phyloP scores from a whole-genome alignment of 2,113 vertebrate genomes.

The Bubo blakistoni region DNA sequence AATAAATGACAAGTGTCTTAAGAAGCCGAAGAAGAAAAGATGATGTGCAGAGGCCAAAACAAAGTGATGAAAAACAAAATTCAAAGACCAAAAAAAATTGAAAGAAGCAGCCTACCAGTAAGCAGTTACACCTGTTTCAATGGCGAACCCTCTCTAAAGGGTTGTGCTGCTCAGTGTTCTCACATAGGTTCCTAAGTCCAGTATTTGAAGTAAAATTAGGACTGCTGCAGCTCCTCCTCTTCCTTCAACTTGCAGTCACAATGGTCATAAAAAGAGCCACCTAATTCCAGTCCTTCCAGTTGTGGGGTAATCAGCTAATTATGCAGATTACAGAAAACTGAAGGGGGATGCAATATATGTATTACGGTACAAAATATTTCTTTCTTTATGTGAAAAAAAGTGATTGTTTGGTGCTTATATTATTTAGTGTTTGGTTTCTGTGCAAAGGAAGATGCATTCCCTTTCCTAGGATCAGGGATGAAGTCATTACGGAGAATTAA shows the following conservation, averaged over 20 bases:
- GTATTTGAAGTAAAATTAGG: constrained; percentile 27
- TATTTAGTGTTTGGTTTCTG: neutral
- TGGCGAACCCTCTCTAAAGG: neutral
- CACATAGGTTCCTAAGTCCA: neutral
- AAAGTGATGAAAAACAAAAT: neutral
- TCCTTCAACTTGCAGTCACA: constrained; percentile 13
- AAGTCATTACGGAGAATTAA: neutral
- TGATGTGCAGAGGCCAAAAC: neutral
- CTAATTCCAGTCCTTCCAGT: constrained; percentile 51
- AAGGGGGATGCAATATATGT: neutral
- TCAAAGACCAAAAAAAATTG: neutral
- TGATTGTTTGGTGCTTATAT: neutral
- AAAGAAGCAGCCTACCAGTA: neutral
- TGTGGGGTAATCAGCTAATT: constrained; percentile 3
- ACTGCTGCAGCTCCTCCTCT: constrained; percentile 25
- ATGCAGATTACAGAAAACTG: neutral
- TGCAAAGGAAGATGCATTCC: neutral
- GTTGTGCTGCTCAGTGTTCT: neutral
- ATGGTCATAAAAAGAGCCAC: neutral
- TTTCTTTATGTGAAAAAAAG: neutral
- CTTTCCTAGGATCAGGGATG: neutral
- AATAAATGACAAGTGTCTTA: neutral
- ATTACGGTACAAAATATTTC: neutral
- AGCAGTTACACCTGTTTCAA: neutral
- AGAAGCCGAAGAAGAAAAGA: neutral